phyloP scores from a whole-genome alignment of 2,113 vertebrate genomes.

The Tachycineta bicolor region DNA sequence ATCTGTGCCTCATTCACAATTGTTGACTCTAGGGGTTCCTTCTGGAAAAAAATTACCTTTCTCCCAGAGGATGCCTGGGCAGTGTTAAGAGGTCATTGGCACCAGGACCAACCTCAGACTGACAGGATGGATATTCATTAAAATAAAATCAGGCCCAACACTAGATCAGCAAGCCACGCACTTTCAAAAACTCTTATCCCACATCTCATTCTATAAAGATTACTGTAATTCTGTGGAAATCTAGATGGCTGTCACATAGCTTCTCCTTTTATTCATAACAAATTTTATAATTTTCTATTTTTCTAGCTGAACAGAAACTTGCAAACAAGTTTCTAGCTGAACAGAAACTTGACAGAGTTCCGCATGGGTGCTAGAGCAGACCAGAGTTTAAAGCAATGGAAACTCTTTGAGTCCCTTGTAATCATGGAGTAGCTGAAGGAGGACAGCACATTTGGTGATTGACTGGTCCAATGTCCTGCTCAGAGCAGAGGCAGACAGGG shows the following conservation, averaged over 20 bases:
- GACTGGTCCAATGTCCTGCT: not conserved
- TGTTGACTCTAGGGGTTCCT: not conserved
- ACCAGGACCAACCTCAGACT: not conserved
- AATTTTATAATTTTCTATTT: not conserved
- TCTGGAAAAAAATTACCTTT: not conserved
- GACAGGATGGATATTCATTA: not conserved
- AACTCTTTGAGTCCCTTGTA: not conserved
- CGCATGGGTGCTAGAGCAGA: not conserved
- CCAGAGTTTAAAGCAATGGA: not conserved
- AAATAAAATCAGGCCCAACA: not conserved
- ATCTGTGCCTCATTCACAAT: not conserved
- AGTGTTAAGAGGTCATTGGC: not conserved
- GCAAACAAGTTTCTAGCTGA: not conserved
- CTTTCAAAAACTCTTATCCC: not conserved
- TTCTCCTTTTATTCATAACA: not conserved
- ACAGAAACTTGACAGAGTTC: not conserved
- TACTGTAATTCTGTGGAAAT: not conserved
- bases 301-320: not conserved
- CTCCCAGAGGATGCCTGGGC: not conserved
- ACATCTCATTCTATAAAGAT: not conserved
- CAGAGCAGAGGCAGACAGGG: not conserved
- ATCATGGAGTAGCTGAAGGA: not conserved
- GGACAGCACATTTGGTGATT: not conserved
- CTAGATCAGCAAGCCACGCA: not conserved
- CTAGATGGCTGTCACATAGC: not conserved